Conservation (phyloP, 1,140 invertebrate genomes). For the Manduca sexta region DNA sequence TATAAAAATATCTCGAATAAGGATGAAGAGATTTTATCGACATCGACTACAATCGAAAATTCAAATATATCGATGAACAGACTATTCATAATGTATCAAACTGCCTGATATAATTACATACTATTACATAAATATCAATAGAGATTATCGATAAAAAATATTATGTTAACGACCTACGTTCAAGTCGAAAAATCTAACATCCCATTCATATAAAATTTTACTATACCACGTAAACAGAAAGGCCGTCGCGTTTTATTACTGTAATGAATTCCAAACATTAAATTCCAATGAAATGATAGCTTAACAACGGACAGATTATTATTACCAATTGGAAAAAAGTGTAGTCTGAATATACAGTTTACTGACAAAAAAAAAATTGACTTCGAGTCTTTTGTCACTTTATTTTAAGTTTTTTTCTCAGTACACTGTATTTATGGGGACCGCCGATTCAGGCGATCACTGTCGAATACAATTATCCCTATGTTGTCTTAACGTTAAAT, state of each 20-base stretch:
- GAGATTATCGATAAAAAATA: too few relatives aligned
- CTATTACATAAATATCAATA: too few relatives aligned
- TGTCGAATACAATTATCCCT: constrained; percentile 3
- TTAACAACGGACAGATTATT: neutral
- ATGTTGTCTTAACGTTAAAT: constrained; percentile 9
- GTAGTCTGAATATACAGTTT: neutral
- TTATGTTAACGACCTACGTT: neutral
- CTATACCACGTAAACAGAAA: constrained; percentile 54
- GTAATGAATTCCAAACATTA: constrained; percentile 18
- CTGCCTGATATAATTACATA: too few relatives aligned
- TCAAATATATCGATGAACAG: too few relatives aligned
- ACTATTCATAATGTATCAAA: too few relatives aligned
- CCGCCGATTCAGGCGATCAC: neutral
- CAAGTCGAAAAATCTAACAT: neutral
- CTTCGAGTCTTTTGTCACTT: too few relatives aligned
- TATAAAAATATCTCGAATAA: too few relatives aligned
- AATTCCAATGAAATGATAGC: constrained; percentile 1
- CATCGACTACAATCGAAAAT: too few relatives aligned
- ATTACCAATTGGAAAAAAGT: too few relatives aligned
- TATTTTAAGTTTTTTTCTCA: neutral
- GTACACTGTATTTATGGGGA: neutral
- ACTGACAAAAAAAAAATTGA: neutral
- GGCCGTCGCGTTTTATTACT: constrained; percentile 51
- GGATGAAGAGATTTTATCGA: too few relatives aligned
- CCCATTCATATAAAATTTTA: constrained; percentile 12